phyloP scores from a whole-genome alignment of 30 jellyfish, hydroid and myxozoan genomes.

The Nemopilema nomurai region DNA sequence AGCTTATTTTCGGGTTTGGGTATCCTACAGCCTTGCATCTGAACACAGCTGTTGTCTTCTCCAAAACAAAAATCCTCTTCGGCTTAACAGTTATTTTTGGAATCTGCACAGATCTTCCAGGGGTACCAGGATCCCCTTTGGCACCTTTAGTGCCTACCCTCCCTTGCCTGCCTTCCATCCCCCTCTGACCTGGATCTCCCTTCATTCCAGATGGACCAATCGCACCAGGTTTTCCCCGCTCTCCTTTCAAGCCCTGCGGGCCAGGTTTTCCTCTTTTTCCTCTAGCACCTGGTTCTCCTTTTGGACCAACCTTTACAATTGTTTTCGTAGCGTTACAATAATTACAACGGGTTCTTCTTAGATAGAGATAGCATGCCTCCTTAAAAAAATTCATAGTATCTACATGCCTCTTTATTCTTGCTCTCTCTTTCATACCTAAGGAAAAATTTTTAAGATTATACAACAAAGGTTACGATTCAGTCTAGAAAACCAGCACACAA shows the following conservation, averaged over 20 bases:
- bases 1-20: conserved; percentile 31
- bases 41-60: not conserved
- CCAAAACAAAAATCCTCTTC: not conserved
- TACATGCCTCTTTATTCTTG: not conserved
- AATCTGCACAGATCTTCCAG: not conserved
- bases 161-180: conserved; percentile 28
- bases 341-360: not conserved
- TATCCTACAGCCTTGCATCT: conserved; percentile 30
- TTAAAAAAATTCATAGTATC: not conserved
- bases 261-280: not conserved
- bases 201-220: not conserved
- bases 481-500: too few species aligned
- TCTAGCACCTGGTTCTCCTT: not conserved
- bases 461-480: too few species aligned
- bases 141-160: conserved; percentile 4
- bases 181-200: conserved; percentile 36
- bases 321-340: not conserved
- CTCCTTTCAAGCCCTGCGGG: not conserved
- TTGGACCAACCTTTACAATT: not conserved
- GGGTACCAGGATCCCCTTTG: conserved; percentile 27
- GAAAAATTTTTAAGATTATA: too few species aligned
- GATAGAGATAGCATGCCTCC: not conserved
- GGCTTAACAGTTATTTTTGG: conserved; percentile 13
- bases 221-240: not conserved
- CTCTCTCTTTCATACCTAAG: not conserved